Conservation (phyloP, 2,113 vertebrate genomes). For the Rhodinocichla rosea region DNA sequence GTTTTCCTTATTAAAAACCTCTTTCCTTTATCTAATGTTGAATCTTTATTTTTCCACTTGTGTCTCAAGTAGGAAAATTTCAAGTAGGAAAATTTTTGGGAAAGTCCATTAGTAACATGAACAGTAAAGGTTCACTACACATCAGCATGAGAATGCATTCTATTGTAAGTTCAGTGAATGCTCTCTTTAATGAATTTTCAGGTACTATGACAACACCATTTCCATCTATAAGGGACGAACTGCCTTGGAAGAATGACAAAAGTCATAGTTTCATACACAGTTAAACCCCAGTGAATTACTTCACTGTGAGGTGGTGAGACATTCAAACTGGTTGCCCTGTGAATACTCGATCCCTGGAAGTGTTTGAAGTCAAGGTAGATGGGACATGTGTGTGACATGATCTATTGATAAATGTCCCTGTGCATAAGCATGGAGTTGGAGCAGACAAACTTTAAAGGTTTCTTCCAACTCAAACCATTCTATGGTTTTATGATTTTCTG, state of each 20-base stretch:
- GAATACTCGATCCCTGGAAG: background rate
- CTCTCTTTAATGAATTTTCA: background rate
- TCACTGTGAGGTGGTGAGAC: background rate
- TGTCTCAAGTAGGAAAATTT: background rate
- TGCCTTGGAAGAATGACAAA: background rate
- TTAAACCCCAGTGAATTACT: background rate
- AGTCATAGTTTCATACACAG: background rate
- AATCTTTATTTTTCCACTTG: background rate
- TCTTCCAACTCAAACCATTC: background rate
- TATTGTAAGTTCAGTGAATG: background rate
- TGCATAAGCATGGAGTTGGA: background rate
- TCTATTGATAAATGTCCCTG: background rate
- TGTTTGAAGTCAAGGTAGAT: accelerated
- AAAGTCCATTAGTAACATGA: background rate
- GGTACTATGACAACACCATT: background rate
- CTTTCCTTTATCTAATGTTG: background rate
- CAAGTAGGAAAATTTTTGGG: background rate
- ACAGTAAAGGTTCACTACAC: background rate
- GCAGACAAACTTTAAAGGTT: background rate
- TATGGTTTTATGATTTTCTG: background rate
- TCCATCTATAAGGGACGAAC: background rate
- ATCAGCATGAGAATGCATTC: background rate
- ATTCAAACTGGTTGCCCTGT: background rate
- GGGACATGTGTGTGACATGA: background rate
- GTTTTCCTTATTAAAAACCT: background rate